Evolutionary conservation across 2,113 vertebrate genomes (phyloP), one percentile per base, ranked within the genome.

Genomic region (Chauna torquata): DNA sequence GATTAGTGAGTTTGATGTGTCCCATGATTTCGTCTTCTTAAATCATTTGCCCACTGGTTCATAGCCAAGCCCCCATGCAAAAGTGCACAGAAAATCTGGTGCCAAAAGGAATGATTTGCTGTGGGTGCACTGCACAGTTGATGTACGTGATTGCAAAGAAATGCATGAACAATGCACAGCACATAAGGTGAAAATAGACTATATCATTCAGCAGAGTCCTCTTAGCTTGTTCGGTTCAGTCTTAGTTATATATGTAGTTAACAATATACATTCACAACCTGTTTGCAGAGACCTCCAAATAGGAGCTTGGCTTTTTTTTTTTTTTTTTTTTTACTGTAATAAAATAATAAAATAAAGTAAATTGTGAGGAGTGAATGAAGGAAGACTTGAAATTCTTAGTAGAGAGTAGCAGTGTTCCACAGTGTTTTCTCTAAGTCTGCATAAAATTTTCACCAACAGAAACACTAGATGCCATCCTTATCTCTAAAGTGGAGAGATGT

Each of bases 331-430:
- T 50, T 24, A 13, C 18, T 49, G n/a, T n/a, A n/a, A n/a, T n/a
- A n/a, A n/a, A n/a, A n/a, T n/a, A n/a, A n/a, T n/a, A n/a, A n/a
- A n/a, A n/a, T 49, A 16, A 69, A 77, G 27, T 36, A 40, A 90
- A 87, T 38, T 52, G 8, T 45, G 12, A 62, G 40, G 15, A 79
- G 12, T 76, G 82, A 85, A 64, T 25, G 14, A 38, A 19, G 59
- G 28, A 88, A 70, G 15, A 7, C 4, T 87, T 3, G 0, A 18
- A 34, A 47, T 38, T 12, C 6, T 91, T 68, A 22, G 7, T 50
- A 8, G 0, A 1, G 7, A 0, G 1, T 27, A 54, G 12, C 3
- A 25, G 7, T 25, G 22, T 9, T 58, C 34, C 0, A 2, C 4
- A 54, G 38, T 36, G 1, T 62, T 70, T 61, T 38, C 50, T 54